These are phyloP conservation scores for Phalloptychus januarius DNA, from an alignment of 2,797 vertebrate genomes.

Conservation along the genomic window DNA sequence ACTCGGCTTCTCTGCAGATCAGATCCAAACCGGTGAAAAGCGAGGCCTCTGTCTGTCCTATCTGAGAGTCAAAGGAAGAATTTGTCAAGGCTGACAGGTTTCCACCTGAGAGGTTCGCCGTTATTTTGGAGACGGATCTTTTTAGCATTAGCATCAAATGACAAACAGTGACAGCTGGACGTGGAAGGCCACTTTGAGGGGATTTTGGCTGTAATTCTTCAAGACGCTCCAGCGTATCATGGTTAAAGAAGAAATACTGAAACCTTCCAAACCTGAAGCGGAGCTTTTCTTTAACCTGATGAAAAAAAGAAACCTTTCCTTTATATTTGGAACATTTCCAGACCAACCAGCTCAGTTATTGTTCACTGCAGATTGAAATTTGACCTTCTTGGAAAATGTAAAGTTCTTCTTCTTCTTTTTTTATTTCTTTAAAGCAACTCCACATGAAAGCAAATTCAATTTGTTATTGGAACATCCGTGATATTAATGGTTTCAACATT, in stretches of 20 bases:
- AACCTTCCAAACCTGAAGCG: not conserved
- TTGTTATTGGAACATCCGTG: not conserved
- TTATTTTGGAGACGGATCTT: conserved; percentile 18
- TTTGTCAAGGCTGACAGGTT: conserved; percentile 15
- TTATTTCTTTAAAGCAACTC: not conserved
- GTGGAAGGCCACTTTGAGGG: conserved; percentile 4
- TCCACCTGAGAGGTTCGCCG: conserved; percentile 7
- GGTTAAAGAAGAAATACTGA: conserved; percentile 5
- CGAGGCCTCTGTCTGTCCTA: not conserved
- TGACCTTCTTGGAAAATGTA: not conserved
- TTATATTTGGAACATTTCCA: not conserved
- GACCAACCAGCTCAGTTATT: not conserved
- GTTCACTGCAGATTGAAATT: not conserved
- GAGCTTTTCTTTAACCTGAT: not conserved
- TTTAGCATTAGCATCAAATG: conserved; percentile 16
- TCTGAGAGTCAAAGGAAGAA: conserved; percentile 2
- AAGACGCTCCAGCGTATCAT: conserved; percentile 1
- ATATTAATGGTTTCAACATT: conserved; percentile 2
- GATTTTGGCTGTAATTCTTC: conserved; percentile 18
- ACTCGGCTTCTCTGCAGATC: conserved; percentile 1
- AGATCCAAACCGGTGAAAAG: not conserved
- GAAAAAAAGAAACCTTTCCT: not conserved
- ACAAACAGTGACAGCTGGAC: conserved; percentile 5
- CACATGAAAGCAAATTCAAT: not conserved
- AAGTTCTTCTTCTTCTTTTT: not conserved